Conservation (phyloP, 2,797 vertebrate species). For the Phataginus tricuspis region DNA sequence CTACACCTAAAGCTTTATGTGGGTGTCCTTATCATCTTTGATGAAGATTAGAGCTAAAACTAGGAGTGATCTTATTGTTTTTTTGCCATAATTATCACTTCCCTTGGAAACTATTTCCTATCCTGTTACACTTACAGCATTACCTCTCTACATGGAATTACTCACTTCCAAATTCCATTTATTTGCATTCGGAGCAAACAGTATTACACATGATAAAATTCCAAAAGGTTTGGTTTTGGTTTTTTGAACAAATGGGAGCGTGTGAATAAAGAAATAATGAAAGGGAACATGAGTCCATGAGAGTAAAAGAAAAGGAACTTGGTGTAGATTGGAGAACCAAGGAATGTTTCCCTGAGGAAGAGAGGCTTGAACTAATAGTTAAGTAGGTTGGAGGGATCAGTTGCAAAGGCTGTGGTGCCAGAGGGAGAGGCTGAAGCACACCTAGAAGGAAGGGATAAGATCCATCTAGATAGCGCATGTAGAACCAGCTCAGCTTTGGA, state of each 20-base stretch:
- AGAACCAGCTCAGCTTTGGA: neutral
- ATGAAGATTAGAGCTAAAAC: neutral
- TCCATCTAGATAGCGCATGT: neutral
- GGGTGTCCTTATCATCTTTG: neutral
- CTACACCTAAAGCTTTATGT: neutral
- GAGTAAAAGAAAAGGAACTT: neutral
- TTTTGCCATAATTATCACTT: neutral
- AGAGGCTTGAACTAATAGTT: neutral
- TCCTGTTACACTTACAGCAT: neutral
- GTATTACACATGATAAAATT: conserved; percentile 2
- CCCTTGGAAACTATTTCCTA: neutral
- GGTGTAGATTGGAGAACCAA: neutral
- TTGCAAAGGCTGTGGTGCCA: neutral
- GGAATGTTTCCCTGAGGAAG: conserved; percentile 17
- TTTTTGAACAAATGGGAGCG: neutral
- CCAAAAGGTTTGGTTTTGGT: neutral
- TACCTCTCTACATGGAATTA: neutral
- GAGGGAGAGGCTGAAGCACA: neutral
- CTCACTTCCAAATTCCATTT: neutral
- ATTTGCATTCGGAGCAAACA: neutral
- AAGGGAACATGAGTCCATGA: neutral
- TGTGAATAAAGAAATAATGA: conserved; percentile 6
- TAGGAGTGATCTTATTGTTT: neutral
- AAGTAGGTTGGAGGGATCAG: neutral
- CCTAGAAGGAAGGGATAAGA: neutral